Base-by-base conservation (phyloP, 2,888 invertebrate genomes). In the Drosophila formosana region DNA sequence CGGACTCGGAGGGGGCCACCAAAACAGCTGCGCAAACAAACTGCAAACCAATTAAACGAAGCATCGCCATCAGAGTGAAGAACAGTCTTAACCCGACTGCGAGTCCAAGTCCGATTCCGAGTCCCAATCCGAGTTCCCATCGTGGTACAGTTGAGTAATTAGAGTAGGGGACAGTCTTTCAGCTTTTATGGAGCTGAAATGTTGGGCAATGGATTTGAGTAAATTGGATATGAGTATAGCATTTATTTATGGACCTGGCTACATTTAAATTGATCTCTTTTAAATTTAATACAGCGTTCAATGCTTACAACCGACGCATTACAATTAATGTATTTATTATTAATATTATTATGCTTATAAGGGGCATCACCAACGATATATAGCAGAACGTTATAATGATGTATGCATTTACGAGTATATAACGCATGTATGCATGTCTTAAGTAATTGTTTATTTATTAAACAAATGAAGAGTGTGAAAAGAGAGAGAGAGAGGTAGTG, bases 31-130 rank as follows among this genome's bases (percentile, higher is more conserved):
- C 89, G 64, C 81, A 84, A 84, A 84, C 83, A 84, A 73, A 66
- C 87, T 68, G 89, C 83, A 84, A 84, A 84, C 78, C 81, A 84
- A 84, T 84, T 84, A 80, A 82, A 67, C 68, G 55, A 61, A 39
- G 51, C 49, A 53, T 49, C 61, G 4, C 11, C 34, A 11, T 4
- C 34, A 11, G n/a, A 37, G 6, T 6, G 28, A 28, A 39, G 26
- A 50, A 50, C 9, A 49, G 51, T 61, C 49, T 58, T 61, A 62
- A 58, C 57, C 45, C 66, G 52, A 43, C 11, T 23, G n/a, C 23
- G 37, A 39, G 51, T 34, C 51, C 66, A 47, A 30, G 28, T 41
- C 41, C 28, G 26, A 49, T 46, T 18, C 18, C 23, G 37, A 39
- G 51, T 34, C 51, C 66, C 41, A 30, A 11, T 41, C 41, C 28